These are phyloP conservation scores for Patella pellucida DNA, from an alignment of 2,888 invertebrate genomes.

Conservation along the genomic window DNA sequence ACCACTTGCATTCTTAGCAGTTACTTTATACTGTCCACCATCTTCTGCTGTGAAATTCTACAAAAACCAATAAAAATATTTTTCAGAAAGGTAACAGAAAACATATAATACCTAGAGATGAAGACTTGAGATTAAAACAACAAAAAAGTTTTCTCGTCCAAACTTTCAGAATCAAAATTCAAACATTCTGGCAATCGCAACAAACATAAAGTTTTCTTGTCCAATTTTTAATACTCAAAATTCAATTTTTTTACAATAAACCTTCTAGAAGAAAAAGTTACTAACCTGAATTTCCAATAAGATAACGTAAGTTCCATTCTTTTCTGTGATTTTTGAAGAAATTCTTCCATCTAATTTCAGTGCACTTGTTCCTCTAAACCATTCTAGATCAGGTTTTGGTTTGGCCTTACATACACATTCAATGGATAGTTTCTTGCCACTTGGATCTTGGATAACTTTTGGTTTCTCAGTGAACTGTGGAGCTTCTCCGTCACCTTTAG, in stretches of 20 bases:
- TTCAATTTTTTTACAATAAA: too few species aligned
- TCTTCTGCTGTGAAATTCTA: slow-evolving; percentile 86
- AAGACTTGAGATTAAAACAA: neutral
- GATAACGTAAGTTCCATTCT: slow-evolving; percentile 88
- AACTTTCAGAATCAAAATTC: neutral
- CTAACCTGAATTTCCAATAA: slow-evolving; percentile 78
- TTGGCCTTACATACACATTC: slow-evolving; percentile 91
- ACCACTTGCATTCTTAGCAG: slow-evolving; percentile 97
- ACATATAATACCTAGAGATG: neutral
- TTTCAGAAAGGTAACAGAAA: too few species aligned
- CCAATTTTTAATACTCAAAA: too few species aligned
- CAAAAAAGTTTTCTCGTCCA: neutral
- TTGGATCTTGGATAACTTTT: slow-evolving; percentile 97
- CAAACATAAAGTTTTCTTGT: too few species aligned
- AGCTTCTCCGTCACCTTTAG: slow-evolving; percentile 72
- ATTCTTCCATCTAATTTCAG: slow-evolving; percentile 86
- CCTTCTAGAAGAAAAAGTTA: neutral
- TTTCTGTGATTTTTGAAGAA: slow-evolving; percentile 83
- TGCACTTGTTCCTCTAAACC: slow-evolving; percentile 92
- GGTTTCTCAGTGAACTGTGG: slow-evolving; percentile 98
- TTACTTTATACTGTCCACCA: slow-evolving; percentile 95
- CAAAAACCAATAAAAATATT: slow-evolving; percentile 38
- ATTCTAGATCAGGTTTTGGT: slow-evolving; percentile 93
- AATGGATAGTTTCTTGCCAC: slow-evolving; percentile 96
- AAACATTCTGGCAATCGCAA: too few species aligned